A percentile compares a stretch with the other conserved stretches of the same genome.
phyloP scores from a whole-genome alignment of 1,140 invertebrate genomes.

The Bacillus rossius region DNA sequence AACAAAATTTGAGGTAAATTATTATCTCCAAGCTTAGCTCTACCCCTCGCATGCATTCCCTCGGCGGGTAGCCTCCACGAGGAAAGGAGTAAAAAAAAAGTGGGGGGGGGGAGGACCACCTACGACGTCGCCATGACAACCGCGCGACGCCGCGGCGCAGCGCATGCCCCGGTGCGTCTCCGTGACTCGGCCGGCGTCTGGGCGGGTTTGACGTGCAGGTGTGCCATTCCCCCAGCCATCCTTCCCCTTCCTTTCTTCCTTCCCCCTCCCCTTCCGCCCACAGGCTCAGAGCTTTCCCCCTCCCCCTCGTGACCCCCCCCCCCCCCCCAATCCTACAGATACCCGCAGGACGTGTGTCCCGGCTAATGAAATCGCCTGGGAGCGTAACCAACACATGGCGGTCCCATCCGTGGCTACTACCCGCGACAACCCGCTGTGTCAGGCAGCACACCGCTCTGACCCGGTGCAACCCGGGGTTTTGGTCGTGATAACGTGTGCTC shows the following conservation, averaged over 20 bases:
- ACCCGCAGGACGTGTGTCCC: conserved; percentile 8
- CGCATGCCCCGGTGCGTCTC: background rate
- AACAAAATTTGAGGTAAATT: too few species aligned
- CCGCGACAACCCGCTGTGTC: conserved; percentile 21
- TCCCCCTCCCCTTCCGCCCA: conserved; percentile 11
- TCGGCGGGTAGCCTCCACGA: too few species aligned
- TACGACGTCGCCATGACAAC: background rate
- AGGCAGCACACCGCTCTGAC: too few species aligned
- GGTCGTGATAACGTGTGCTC: too few species aligned
- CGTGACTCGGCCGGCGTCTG: background rate
- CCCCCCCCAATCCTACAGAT: too few species aligned
- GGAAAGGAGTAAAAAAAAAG: too few species aligned
- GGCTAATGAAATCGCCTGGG: conserved; percentile 15
- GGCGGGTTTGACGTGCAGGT: conserved; percentile 7
- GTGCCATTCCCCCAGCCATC: conserved; percentile 10
- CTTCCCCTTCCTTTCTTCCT: conserved; percentile 11
- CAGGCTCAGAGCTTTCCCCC: background rate
- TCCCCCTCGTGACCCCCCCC: conserved; percentile 10
- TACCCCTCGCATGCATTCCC: too few species aligned
- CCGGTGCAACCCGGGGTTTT: too few species aligned
- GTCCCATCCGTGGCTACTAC: conserved; percentile 33
- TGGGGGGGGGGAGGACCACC: too few species aligned
- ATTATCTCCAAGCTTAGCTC: too few species aligned
- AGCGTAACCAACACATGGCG: conserved; percentile 29
- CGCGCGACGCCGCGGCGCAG: background rate